Evolutionary conservation across 1,140 invertebrate species (phyloP).

Genomic region (Sminthurinus signatus): DNA sequence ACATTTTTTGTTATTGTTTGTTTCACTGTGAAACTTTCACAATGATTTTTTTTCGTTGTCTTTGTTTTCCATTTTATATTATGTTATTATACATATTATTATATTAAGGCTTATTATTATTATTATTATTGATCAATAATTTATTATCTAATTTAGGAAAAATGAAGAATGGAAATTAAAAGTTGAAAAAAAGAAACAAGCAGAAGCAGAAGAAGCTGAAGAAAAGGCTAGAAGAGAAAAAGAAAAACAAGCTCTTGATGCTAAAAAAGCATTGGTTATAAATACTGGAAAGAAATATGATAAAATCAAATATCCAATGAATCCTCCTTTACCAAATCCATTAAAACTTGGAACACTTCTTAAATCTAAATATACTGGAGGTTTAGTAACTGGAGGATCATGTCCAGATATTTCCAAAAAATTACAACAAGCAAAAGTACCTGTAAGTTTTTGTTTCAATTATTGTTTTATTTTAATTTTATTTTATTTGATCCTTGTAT

Average conservation of each 20-base stretch:
- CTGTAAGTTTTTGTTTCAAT: no score
- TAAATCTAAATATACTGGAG: no score
- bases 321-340: no score
- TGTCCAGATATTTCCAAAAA: slow-evolving; percentile 3
- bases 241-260: neutral
- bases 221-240: neutral
- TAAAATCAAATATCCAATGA: neutral
- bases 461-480: no score
- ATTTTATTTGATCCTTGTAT: no score
- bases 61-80: neutral
- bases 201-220: slow-evolving; percentile 10
- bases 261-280: neutral
- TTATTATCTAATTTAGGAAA: neutral
- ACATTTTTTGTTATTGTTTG: no score
- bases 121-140: neutral
- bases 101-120: neutral
- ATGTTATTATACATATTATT: neutral
- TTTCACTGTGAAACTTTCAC: no score
- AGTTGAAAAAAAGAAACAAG: slow-evolving; percentile 4
- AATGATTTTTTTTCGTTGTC: neutral
- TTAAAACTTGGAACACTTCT: no score
- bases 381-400: no score
- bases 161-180: slow-evolving; percentile 11
- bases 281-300: neutral
- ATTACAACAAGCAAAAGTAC: no score